Percentiles rank a stretch among this genome's conserved stretches.
Conservation (phyloP, 2,797 vertebrate species). For the Rhynchotus rufescens region DNA sequence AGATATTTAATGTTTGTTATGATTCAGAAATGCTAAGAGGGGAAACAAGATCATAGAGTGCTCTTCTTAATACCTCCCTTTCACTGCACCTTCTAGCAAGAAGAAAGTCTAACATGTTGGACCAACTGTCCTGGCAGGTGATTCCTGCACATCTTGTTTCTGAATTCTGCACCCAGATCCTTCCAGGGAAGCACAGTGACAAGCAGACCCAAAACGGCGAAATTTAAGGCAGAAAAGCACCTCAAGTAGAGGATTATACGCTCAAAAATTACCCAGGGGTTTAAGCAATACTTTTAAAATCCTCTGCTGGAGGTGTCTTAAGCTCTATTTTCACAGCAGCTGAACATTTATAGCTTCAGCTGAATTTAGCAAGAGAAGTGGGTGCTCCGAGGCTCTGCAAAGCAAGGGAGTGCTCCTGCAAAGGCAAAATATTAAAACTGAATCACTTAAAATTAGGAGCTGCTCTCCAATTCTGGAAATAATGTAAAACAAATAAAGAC, state of each 20-base stretch:
- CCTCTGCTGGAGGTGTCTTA: constrained; percentile 40
- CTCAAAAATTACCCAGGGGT: constrained; percentile 45
- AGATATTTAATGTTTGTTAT: background rate
- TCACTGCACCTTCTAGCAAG: background rate
- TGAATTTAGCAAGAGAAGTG: constrained; percentile 46
- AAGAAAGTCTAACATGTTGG: accelerated
- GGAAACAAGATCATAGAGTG: background rate
- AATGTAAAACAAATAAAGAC: background rate
- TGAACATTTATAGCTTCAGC: background rate
- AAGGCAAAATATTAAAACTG: constrained; percentile 29
- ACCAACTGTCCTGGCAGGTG: background rate
- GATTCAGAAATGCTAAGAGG: background rate
- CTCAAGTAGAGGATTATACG: background rate
- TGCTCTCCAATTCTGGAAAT: constrained; percentile 32
- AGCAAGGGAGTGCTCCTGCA: background rate
- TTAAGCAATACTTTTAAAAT: constrained; percentile 58
- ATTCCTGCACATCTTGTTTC: background rate
- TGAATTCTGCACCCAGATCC: background rate
- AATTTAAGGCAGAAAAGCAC: background rate
- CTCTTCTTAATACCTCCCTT: background rate
- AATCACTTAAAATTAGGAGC: constrained; percentile 22
- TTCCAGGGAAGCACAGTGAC: background rate
- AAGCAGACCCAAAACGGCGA: background rate
- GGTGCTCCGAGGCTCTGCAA: constrained; percentile 29
- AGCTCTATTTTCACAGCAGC: constrained; percentile 49